Evolutionary conservation across 2,113 vertebrate genomes (phyloP).

Genomic region (Pipra filicauda): DNA sequence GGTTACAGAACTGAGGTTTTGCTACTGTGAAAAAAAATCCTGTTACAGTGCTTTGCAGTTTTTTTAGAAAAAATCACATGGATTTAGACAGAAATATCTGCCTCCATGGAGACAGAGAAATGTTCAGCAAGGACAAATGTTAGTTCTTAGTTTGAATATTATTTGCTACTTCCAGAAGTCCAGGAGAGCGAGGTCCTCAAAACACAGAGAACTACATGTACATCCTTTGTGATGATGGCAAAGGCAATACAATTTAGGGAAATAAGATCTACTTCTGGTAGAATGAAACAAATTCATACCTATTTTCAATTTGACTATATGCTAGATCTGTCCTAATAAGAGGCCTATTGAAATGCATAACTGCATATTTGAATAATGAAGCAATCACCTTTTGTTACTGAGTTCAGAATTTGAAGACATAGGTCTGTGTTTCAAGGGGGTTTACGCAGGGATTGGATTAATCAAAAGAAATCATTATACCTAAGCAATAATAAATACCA

Average conservation of each 20-base stretch:
- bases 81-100: constrained; percentile 61
- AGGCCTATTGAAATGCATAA: not conserved
- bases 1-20: constrained; percentile 56
- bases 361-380: not conserved
- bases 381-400: not conserved
- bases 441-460: not conserved
- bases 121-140: constrained; percentile 5
- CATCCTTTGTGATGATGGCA: not conserved
- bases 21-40: constrained; percentile 66
- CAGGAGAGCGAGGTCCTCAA: not conserved
- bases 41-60: constrained; percentile 49
- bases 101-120: constrained; percentile 56
- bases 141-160: not conserved
- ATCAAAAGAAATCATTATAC: not conserved
- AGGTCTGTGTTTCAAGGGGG: not conserved
- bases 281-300: not conserved
- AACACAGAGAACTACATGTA: not conserved
- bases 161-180: not conserved
- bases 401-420: not conserved
- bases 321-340: not conserved
- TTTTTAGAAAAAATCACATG: not conserved
- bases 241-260: not conserved
- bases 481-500: not conserved
- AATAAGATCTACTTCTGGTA: not conserved
- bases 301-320: not conserved